phyloP scores from a whole-genome alignment of 2,888 invertebrate genomes.

The Pomacea canaliculata region DNA sequence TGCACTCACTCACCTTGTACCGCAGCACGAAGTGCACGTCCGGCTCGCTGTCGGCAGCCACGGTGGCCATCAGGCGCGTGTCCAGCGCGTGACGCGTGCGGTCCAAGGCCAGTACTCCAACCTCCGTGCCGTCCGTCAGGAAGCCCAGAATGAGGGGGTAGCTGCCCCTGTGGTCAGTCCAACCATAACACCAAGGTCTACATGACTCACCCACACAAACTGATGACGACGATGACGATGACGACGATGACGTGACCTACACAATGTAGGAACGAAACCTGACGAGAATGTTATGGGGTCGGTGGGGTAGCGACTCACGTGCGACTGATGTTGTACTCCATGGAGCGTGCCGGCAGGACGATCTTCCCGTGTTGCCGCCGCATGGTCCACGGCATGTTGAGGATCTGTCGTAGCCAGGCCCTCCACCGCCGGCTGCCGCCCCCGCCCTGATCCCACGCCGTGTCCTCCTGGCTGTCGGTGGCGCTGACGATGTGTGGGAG shows the following conservation, averaged over 20 bases:
- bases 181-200: no score
- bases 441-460: conserved; percentile 15
- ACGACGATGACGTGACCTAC: no score
- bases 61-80: conserved; percentile 30
- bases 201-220: no score
- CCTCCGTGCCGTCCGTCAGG: conserved; percentile 55
- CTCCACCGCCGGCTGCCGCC: conserved; percentile 47
- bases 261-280: no score
- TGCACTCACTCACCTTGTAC: conserved; percentile 42
- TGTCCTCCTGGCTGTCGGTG: conserved; percentile 12
- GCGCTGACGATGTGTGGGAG: conserved; percentile 13
- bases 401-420: conserved; percentile 42
- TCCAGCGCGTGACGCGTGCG: conserved; percentile 24
- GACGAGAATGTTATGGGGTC: no score
- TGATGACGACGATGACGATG: no score
- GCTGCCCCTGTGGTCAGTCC: conserved; percentile 32
- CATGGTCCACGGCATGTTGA: conserved; percentile 42
- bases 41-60: conserved; percentile 41
- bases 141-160: conserved; percentile 50
- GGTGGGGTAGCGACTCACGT: conserved; percentile 32
- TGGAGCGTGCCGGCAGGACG: conserved; percentile 43
- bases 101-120: conserved; percentile 52
- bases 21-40: conserved; percentile 44
- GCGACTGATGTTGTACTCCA: conserved; percentile 43
- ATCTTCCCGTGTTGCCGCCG: conserved; percentile 48